Evolutionary conservation across 2,888 invertebrate species (phyloP).

Genomic region (Halocaridina rubra): DNA sequence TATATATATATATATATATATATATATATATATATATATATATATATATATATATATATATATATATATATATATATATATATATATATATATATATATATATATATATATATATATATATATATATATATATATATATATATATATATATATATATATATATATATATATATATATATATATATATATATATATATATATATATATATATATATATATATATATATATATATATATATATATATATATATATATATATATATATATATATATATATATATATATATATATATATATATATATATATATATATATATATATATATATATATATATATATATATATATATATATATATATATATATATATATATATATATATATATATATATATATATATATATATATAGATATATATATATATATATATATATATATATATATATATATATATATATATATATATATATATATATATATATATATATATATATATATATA

Average conservation of each 20-base stretch:
- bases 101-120: background rate
- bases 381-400: background rate
- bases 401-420: conserved; percentile 1
- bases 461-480: no score
- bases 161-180: background rate
- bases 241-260: conserved; percentile 1
- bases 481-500: no score
- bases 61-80: conserved; percentile 18
- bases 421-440: conserved; percentile 12
- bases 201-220: background rate
- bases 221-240: conserved; percentile 5
- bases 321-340: background rate
- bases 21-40: conserved; percentile 4
- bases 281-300: conserved; percentile 17
- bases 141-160: conserved; percentile 2
- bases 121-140: conserved; percentile 20
- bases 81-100: conserved; percentile 12
- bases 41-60: conserved; percentile 22
- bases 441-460: no score
- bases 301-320: conserved; percentile 18
- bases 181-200: conserved; percentile 12
- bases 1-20: conserved; percentile 1
- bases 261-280: conserved; percentile 21
- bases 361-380: conserved; percentile 8
- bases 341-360: conserved; percentile 20